Conservation (phyloP, 2,888 invertebrate genomes). For the Zaprionus bogoriensis region DNA sequence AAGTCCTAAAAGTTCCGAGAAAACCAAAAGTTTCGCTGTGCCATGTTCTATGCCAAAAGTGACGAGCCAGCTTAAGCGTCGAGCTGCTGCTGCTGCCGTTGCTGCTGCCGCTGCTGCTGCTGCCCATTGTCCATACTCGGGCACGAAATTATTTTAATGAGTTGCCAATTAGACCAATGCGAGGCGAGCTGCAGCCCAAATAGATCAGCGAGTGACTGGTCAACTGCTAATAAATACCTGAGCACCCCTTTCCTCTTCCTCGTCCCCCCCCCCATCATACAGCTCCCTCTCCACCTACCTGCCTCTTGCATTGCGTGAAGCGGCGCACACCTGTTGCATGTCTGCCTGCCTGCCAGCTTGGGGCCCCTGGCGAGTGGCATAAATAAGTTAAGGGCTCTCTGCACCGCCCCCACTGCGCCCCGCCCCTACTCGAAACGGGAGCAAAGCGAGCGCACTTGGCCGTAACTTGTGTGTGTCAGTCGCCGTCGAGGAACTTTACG, state of each 20-base stretch:
- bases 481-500: conserved; percentile 47
- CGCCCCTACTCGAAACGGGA: neutral
- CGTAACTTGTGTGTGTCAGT: conserved; percentile 54
- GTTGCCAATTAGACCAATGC: conserved; percentile 65
- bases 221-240: conserved; percentile 47
- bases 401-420: neutral
- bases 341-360: conserved; percentile 5
- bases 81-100: conserved; percentile 3
- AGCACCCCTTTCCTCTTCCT: neutral
- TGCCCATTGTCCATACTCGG: conserved; percentile 55
- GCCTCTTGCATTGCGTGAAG: conserved; percentile 34
- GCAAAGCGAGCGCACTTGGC: conserved; percentile 11
- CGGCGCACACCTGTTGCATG: conserved; percentile 54
- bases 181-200: conserved; percentile 27
- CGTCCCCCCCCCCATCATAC: neutral
- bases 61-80: conserved; percentile 27
- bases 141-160: conserved; percentile 74
- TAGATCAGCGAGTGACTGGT: conserved; percentile 39
- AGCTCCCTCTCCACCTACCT: neutral
- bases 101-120: conserved; percentile 11
- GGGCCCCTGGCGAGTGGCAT: conserved; percentile 42
- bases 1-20: conserved; percentile 72
- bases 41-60: conserved; percentile 68
- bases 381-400: conserved; percentile 46
- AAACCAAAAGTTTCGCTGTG: conserved; percentile 57